Evolutionary conservation across 2,797 vertebrate genomes (phyloP).

Genomic region (Cichlasoma orientale): DNA sequence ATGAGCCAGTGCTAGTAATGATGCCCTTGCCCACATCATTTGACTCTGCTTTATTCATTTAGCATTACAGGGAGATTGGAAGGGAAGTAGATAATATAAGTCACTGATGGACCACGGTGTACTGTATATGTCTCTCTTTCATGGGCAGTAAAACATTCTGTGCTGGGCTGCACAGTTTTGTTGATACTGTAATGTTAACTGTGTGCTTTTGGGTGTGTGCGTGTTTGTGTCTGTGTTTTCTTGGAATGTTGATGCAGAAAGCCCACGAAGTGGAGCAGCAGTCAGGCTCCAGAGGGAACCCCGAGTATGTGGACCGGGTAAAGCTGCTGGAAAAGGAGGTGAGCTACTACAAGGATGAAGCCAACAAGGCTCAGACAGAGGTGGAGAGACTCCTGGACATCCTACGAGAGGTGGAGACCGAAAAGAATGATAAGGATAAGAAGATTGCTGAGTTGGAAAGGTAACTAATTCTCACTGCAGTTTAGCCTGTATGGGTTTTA

Average conservation of each 20-base stretch:
- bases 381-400: conserved; percentile 97
- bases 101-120: conserved; percentile 37
- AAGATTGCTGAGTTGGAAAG: conserved; percentile 98
- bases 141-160: conserved; percentile 30
- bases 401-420: conserved; percentile 95
- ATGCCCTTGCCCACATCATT: conserved; percentile 60
- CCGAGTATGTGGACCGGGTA: conserved; percentile 90
- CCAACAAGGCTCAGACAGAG: conserved; percentile 91
- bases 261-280: conserved; percentile 95
- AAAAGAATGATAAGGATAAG: conserved; percentile 99
- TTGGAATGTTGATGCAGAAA: conserved; percentile 77
- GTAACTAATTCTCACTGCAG: conserved; percentile 67
- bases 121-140: conserved; percentile 38
- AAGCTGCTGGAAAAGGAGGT: conserved; percentile 97
- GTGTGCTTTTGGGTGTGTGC: conserved; percentile 16
- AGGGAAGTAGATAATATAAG: conserved; percentile 26
- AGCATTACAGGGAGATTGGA: conserved; percentile 27
- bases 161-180: conserved; percentile 15
- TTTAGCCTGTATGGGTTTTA: background rate
- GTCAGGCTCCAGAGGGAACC: conserved; percentile 85
- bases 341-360: conserved; percentile 92
- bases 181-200: conserved; percentile 9
- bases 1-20: conserved; percentile 60
- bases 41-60: conserved; percentile 50
- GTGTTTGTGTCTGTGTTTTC: conserved; percentile 26